These are phyloP conservation scores for Polymixis flavicincta DNA, from an alignment of 2,888 invertebrate genomes.

Conservation along the genomic window DNA sequence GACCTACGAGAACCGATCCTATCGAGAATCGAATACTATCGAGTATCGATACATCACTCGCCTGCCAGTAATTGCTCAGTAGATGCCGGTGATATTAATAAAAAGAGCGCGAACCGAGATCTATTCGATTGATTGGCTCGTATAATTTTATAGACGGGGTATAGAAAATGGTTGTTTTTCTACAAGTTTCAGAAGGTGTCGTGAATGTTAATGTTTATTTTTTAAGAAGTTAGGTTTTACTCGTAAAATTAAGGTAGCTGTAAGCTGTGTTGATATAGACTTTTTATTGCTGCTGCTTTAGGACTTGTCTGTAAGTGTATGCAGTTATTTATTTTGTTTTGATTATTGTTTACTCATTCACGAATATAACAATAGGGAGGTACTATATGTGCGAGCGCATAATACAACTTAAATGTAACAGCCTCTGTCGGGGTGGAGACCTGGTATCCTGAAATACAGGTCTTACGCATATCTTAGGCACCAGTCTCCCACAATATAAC, in stretches of 20 bases:
- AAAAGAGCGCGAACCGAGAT: slow-evolving; percentile 68
- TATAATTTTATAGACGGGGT: slow-evolving; percentile 47
- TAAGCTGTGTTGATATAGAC: slow-evolving; percentile 1
- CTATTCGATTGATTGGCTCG: slow-evolving; percentile 56
- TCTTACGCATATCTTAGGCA: too few species aligned
- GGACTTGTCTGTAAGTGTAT: neutral
- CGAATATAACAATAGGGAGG: neutral
- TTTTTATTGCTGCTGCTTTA: slow-evolving; percentile 3
- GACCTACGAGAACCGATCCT: slow-evolving; percentile 58
- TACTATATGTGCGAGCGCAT: too few species aligned
- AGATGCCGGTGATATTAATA: slow-evolving; percentile 67
- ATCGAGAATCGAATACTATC: slow-evolving; percentile 58
- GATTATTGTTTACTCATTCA: neutral
- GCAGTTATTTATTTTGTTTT: neutral
- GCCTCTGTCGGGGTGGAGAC: too few species aligned
- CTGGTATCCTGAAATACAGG: too few species aligned
- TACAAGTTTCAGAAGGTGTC: slow-evolving; percentile 34
- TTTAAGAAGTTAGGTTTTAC: slow-evolving; percentile 23
- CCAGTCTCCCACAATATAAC: too few species aligned
- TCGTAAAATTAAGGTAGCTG: slow-evolving; percentile 24
- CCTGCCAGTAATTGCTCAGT: slow-evolving; percentile 72
- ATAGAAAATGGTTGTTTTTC: slow-evolving; percentile 46
- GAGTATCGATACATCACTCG: slow-evolving; percentile 70
- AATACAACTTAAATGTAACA: too few species aligned
- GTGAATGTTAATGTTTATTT: slow-evolving; percentile 48